These are phyloP conservation scores for Bufo bufo DNA, from an alignment of 2,113 vertebrate species.

Conservation along the genomic window DNA sequence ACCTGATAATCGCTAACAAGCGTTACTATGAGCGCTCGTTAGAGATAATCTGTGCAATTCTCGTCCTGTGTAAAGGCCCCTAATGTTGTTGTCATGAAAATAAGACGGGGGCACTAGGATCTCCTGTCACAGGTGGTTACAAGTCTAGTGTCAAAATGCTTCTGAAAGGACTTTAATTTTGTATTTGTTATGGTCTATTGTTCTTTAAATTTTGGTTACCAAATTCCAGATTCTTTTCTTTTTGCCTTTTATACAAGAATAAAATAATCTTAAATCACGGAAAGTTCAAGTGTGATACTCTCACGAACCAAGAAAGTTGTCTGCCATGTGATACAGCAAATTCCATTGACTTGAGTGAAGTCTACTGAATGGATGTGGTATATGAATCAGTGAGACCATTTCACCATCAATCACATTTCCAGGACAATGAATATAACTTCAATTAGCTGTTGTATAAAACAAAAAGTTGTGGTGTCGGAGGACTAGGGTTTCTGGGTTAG, in stretches of 20 bases:
- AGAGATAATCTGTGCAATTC: too few species aligned
- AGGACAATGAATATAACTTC: constrained; percentile 25
- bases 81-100: not conserved
- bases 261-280: not conserved
- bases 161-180: not conserved
- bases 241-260: not conserved
- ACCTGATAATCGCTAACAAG: too few species aligned
- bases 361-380: constrained; percentile 43
- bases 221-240: not conserved
- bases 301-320: not conserved
- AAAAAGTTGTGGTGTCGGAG: not conserved
- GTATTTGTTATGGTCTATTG: not conserved
- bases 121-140: not conserved
- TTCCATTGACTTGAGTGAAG: constrained; percentile 38
- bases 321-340: constrained; percentile 27
- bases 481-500: not conserved
- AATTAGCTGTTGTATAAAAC: not conserved
- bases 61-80: too few species aligned
- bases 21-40: too few species aligned
- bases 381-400: constrained; percentile 40
- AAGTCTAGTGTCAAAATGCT: not conserved
- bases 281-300: constrained; percentile 23
- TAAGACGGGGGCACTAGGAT: not conserved
- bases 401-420: constrained; percentile 37
- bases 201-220: not conserved